Percentiles rank a stretch among this genome's conserved stretches.
These are phyloP conservation scores for Pseudomugil tenellus DNA, from an alignment of 2,797 vertebrate species.

Conservation along the genomic window DNA sequence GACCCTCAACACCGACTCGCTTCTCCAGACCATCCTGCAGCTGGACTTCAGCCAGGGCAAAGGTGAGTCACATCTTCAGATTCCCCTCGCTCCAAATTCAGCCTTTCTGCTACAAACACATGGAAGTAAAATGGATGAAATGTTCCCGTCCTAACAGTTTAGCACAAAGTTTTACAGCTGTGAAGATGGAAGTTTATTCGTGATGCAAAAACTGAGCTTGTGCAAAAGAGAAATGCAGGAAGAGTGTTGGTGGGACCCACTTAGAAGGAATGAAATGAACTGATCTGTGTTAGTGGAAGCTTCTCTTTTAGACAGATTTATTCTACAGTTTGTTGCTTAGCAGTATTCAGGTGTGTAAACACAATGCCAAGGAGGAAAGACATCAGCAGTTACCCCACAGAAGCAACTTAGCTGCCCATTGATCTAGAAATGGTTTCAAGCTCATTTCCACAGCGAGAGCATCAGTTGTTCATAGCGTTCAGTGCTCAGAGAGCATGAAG, in stretches of 20 bases:
- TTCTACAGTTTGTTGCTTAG: neutral
- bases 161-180: neutral
- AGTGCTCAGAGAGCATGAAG: too few species aligned
- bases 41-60: conserved; percentile 97
- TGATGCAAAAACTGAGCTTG: neutral
- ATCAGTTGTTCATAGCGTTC: too few species aligned
- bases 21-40: conserved; percentile 94
- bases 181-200: neutral
- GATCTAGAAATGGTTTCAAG: too few species aligned
- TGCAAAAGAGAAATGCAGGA: neutral
- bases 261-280: neutral
- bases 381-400: too few species aligned
- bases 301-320: neutral
- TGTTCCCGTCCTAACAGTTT: neutral
- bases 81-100: neutral
- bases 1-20: conserved; percentile 90
- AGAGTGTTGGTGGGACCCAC: neutral
- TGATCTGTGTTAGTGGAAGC: too few species aligned
- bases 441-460: too few species aligned
- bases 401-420: too few species aligned
- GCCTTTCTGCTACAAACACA: neutral
- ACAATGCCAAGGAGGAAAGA: neutral
- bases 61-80: conserved; percentile 78
- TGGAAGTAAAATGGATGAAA: neutral
- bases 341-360: neutral